These are phyloP conservation scores for Leptopilina drosophilae DNA, from an alignment of 2,888 invertebrate genomes.

Conservation along the genomic window DNA sequence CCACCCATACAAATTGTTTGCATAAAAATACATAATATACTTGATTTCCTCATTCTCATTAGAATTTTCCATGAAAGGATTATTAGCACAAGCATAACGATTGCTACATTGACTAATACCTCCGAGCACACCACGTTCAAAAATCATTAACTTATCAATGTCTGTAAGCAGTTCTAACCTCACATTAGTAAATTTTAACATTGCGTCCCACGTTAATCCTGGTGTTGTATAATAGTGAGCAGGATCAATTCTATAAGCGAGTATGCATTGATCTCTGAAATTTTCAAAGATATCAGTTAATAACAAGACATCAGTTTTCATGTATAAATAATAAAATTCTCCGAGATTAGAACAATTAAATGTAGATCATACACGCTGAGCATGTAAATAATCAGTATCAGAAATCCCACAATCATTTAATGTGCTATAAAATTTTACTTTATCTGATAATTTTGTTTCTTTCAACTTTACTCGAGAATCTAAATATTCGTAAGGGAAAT, in stretches of 20 bases:
- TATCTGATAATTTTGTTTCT: conserved; percentile 52
- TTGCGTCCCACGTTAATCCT: too few species aligned
- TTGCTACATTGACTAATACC: too few species aligned
- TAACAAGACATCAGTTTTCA: too few species aligned
- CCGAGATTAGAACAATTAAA: background rate
- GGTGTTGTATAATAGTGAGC: too few species aligned
- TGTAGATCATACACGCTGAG: background rate
- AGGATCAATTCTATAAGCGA: conserved; percentile 30
- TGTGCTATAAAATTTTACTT: conserved; percentile 58
- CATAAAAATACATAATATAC: too few species aligned
- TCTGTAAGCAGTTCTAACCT: too few species aligned
- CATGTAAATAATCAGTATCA: too few species aligned
- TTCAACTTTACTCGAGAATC: conserved; percentile 55
- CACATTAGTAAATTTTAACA: conserved; percentile 37
- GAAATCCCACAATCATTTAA: too few species aligned
- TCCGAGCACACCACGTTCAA: too few species aligned
- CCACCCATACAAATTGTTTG: conserved; percentile 46
- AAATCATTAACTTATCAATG: too few species aligned
- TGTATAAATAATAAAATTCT: background rate
- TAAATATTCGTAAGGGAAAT: conserved; percentile 61
- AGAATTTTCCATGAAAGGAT: conserved; percentile 49
- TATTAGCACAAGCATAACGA: conserved; percentile 58
- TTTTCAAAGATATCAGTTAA: too few species aligned
- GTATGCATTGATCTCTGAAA: conserved; percentile 41
- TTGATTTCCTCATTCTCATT: too few species aligned